Evolutionary conservation across 2,888 invertebrate genomes (phyloP).

Genomic region (Netelia fuscicornis): DNA sequence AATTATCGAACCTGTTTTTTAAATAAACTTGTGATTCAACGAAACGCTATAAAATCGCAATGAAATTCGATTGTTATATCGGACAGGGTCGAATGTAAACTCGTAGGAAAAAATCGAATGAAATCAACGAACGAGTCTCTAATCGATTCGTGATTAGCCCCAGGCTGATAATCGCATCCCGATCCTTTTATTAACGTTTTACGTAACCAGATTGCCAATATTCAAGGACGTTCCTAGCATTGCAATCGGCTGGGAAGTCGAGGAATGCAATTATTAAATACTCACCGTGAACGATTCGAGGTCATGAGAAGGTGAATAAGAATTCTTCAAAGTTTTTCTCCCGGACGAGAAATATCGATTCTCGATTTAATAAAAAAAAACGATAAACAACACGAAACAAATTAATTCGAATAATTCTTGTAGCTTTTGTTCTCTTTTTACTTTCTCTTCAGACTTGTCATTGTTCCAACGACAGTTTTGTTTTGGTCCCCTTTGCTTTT

Average conservation of each 20-base stretch:
- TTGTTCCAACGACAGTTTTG: no score
- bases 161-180: conserved; percentile 2
- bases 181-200: conserved; percentile 31
- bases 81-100: no score
- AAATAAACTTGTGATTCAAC: no score
- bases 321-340: not conserved
- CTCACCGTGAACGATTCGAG: conserved; percentile 18
- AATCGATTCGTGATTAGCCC: conserved; percentile 4
- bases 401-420: not conserved
- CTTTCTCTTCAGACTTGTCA: not conserved
- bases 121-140: not conserved
- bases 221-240: conserved; percentile 12
- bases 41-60: no score
- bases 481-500: no score
- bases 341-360: no score
- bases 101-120: not conserved
- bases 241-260: not conserved
- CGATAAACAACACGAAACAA: no score
- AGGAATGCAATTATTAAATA: conserved; percentile 47
- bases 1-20: no score
- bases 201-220: conserved; percentile 12
- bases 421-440: not conserved
- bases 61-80: no score
- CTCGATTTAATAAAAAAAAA: not conserved
- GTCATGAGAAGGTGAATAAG: conserved; percentile 1